Evolutionary conservation across 1,140 invertebrate species (phyloP), one percentile per base, ranked within the genome.

Genomic region (Chymomyza costata): DNA sequence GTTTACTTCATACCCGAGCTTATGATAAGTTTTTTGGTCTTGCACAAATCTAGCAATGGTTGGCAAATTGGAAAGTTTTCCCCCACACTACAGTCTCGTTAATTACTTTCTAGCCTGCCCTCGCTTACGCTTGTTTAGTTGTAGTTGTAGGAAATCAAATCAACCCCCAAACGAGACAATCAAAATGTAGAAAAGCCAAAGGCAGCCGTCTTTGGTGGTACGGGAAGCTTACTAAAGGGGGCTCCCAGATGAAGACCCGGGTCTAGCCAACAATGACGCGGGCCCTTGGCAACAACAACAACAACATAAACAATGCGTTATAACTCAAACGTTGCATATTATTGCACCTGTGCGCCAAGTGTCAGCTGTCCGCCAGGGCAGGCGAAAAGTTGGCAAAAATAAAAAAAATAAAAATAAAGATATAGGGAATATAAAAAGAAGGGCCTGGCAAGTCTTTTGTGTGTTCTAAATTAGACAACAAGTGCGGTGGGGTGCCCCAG

Each of bases 321-420:
- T 17, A 31, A 45, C 21, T 51, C n/a, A n/a, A n/a, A n/a, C n/a
- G n/a, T n/a, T n/a, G 17, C 17, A 49, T 38, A 40, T 50, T 21
- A 21, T 30, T 60, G 57, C 57, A 60, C 57, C 57, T 60, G 57
- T 49, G 55, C 25, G 8, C 11, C 35, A 39, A 44, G 45, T 55
- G 39, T 55, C 52, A 60, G 50, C 57, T 60, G 57, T 44, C 56
- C 39, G 8, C 13, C 19, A 6, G 43, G 45, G 37, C 44, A 31
- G 51, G 16, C 10, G 14, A 21, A 13, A 38, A 14, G 17, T 28
- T 14, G 30, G 32, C 44, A 38, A 43, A 55, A 49, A 32, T 44
- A 43, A 55, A 49, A 32, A 39, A 18, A 21, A 46, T 47, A 46
- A 41, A 31, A 48, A 60, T 49, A 38, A 38, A 44, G 25, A 31